Evolutionary conservation across 2,888 invertebrate species (phyloP), one percentile per base, ranked within the genome.

Genomic region (Tetropium fuscum): DNA sequence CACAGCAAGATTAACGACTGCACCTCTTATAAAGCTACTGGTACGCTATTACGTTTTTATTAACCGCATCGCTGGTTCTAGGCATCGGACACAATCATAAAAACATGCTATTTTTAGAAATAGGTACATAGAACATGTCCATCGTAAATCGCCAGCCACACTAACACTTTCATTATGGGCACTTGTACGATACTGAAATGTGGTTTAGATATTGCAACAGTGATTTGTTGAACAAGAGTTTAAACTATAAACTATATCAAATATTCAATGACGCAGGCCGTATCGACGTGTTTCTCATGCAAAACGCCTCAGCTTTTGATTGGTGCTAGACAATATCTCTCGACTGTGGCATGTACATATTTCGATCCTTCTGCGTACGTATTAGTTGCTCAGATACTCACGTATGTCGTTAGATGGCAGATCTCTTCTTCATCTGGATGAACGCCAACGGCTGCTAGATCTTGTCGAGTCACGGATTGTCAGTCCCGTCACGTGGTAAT

Each of bases 381-480:
- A n/a, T n/a, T n/a, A n/a, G n/a, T n/a, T n/a, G n/a, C n/a, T n/a
- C 60, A 65, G 65, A 60, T 54, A 61, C 63, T 66, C 66, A 66
- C 66, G 66, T 66, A 66, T 58, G 61, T 64, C 61, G 64, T 66
- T 64, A 64, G 66, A 64, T 64, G 62, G 64, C 53, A 68, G 70
- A 70, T 69, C 66, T 67, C 70, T 68, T 70, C 70, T 66, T 71
- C 58, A 68, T 61, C 64, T 43, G 49, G 58, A 57, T 60, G 70
- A 64, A 63, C 64, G 62, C 65, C 64, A 67, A 64, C 63, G 64
- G 66, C 68, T 54, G 63, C 58, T 59, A 69, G 69, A 72, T 73
- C 67, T 75, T 74, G 74, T 73, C 73, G 66, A 70, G 73, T 73
- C 73, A 72, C 74, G 70, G 64, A 69, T 74, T 74, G 74, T 72